Evolutionary conservation across 1,140 invertebrate species (phyloP).

Genomic region (Aphaenogaster ashmeadi): DNA sequence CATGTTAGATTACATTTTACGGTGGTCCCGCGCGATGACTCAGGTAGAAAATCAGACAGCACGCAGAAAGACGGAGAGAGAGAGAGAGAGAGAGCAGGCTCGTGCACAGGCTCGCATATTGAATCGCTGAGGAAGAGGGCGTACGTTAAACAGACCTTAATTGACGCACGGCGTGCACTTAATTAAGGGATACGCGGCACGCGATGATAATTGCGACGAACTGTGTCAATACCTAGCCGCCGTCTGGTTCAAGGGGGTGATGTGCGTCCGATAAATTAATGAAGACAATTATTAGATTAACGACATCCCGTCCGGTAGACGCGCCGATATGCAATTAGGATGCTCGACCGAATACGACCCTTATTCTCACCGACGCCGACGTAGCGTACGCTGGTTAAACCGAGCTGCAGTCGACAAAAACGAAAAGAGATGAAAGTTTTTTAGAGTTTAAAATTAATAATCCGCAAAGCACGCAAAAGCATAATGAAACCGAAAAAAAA

Average conservation of each 20-base stretch:
- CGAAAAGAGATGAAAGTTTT: not conserved
- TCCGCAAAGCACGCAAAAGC: not conserved
- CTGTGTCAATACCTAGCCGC: slow-evolving; percentile 51
- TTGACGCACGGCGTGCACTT: slow-evolving; percentile 52
- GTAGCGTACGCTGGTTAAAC: not conserved
- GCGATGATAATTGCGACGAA: slow-evolving; percentile 53
- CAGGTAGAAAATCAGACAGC: slow-evolving; percentile 51
- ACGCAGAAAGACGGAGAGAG: slow-evolving; percentile 1
- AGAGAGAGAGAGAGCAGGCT: not conserved
- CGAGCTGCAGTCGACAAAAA: not conserved
- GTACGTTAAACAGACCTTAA: slow-evolving; percentile 40
- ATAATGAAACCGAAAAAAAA: not conserved
- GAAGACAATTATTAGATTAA: slow-evolving; percentile 57
- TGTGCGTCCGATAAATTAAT: slow-evolving; percentile 41
- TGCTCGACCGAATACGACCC: slow-evolving; percentile 14
- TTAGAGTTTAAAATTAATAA: not conserved
- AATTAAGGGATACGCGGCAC: slow-evolving; percentile 54
- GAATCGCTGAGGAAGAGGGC: slow-evolving; percentile 39
- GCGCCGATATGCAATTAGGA: slow-evolving; percentile 39
- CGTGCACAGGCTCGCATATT: slow-evolving; percentile 14
- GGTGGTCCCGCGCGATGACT: slow-evolving; percentile 35
- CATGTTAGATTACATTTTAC: slow-evolving; percentile 35
- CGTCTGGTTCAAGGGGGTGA: slow-evolving; percentile 1
- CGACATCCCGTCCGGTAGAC: slow-evolving; percentile 11
- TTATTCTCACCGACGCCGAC: not conserved